These are phyloP conservation scores for Chanos chanos DNA, from an alignment of 2,797 vertebrate genomes.

Conservation along the genomic window DNA sequence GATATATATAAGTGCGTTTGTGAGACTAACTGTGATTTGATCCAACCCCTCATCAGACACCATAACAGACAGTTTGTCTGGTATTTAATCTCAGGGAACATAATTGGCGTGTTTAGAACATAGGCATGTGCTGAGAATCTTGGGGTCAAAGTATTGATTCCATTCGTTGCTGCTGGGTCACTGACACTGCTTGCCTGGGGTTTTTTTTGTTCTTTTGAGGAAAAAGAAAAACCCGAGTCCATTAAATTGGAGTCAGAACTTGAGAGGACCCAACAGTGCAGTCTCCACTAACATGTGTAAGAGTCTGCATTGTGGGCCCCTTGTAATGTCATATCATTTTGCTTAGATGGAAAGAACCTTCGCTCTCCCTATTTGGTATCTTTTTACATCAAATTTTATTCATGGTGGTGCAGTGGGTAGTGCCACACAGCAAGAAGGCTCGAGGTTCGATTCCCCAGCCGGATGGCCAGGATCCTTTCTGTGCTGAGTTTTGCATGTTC, in stretches of 20 bases:
- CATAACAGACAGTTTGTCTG: background rate
- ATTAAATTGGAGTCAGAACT: too few relatives aligned
- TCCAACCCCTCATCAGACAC: background rate
- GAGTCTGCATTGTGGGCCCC: background rate
- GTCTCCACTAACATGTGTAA: too few relatives aligned
- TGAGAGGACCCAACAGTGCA: too few relatives aligned
- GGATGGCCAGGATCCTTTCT: too few relatives aligned
- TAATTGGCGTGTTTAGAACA: conserved; percentile 39
- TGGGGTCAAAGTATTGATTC: conserved; percentile 10
- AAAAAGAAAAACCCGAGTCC: conserved; percentile 19
- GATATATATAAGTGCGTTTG: background rate
- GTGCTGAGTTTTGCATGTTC: too few relatives aligned
- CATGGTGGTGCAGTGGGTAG: too few relatives aligned
- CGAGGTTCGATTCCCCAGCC: too few relatives aligned
- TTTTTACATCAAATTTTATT: too few relatives aligned
- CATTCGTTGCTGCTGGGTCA: conserved; percentile 10
- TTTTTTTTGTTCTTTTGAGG: conserved; percentile 6
- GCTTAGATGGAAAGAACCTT: too few relatives aligned
- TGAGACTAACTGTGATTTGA: background rate
- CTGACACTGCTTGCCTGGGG: conserved; percentile 48
- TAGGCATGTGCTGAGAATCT: conserved; percentile 30
- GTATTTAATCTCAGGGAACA: conserved; percentile 36
- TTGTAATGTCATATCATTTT: too few relatives aligned
- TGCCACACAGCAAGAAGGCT: too few relatives aligned
- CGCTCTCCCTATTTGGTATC: too few relatives aligned